phyloP scores from a whole-genome alignment of 2,113 vertebrate species.

The Vimba vimba region DNA sequence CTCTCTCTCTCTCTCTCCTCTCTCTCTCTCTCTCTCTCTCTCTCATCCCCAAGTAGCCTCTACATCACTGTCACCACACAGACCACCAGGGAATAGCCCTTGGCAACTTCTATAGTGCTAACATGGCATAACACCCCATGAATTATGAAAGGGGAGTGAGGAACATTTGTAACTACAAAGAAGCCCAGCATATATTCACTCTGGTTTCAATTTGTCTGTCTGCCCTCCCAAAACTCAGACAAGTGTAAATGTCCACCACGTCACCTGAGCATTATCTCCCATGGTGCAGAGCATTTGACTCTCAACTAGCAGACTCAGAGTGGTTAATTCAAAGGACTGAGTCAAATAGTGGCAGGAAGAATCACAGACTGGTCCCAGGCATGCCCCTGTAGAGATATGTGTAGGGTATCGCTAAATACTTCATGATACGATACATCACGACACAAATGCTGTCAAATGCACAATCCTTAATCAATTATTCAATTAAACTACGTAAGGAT shows the following conservation, averaged over 20 bases:
- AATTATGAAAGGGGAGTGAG: conserved; percentile 74
- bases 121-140: conserved; percentile 72
- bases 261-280: conserved; percentile 35
- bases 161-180: conserved; percentile 61
- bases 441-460: neutral
- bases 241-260: conserved; percentile 68
- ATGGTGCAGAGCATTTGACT: neutral
- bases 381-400: neutral
- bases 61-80: conserved; percentile 84
- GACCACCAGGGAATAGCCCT: conserved; percentile 81
- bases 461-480: no score
- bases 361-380: neutral
- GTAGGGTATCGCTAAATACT: neutral
- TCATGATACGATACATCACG: neutral
- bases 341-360: neutral
- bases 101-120: conserved; percentile 73
- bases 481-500: no score
- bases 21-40: no score
- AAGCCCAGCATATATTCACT: conserved; percentile 47
- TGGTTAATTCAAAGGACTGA: neutral
- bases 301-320: neutral
- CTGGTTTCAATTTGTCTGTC: conserved; percentile 67
- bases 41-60: conserved; percentile 78
- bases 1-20: no score
- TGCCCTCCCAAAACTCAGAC: conserved; percentile 63